A percentile compares a stretch with the other conserved stretches of the same genome.
These are phyloP conservation scores for Coenonympha arcania DNA, from an alignment of 2,888 invertebrate genomes.

Conservation along the genomic window DNA sequence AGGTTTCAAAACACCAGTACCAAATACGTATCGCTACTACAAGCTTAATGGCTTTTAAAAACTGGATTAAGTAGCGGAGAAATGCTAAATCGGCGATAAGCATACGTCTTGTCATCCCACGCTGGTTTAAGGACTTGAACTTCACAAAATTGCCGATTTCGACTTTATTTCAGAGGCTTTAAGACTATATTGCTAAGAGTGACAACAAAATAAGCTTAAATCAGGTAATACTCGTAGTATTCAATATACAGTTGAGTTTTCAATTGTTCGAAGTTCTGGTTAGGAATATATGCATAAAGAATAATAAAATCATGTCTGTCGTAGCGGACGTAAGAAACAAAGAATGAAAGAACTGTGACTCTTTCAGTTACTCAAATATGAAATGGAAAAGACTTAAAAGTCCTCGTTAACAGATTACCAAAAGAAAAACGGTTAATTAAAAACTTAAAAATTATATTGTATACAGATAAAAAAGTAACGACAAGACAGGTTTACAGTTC, in stretches of 20 bases:
- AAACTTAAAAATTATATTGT: conserved; percentile 15
- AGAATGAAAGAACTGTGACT: background rate
- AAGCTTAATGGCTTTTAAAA: conserved; percentile 65
- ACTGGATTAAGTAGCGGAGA: conserved; percentile 70
- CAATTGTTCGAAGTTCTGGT: conserved; percentile 19
- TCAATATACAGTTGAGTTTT: conserved; percentile 35
- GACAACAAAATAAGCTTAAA: conserved; percentile 12
- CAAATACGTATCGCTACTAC: conserved; percentile 57
- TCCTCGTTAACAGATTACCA: background rate
- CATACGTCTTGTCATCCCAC: conserved; percentile 69
- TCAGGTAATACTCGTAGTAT: conserved; percentile 31
- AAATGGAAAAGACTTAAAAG: background rate
- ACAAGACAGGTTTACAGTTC: conserved; percentile 41
- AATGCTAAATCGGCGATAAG: conserved; percentile 69
- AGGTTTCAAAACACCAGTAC: conserved; percentile 47
- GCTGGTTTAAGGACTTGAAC: conserved; percentile 25
- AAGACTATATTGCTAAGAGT: conserved; percentile 15
- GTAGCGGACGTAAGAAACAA: conserved; percentile 5
- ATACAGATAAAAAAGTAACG: conserved; percentile 21
- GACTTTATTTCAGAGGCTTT: conserved; percentile 35
- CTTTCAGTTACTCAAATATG: background rate
- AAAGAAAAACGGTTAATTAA: background rate
- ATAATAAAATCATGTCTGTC: conserved; percentile 4
- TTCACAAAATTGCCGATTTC: conserved; percentile 16
- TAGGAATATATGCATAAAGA: conserved; percentile 10